Percentiles rank a stretch among this genome's conserved stretches.
These are phyloP conservation scores for Teleopsis dalmanni DNA, from an alignment of 1,140 invertebrate genomes.

Conservation along the genomic window DNA sequence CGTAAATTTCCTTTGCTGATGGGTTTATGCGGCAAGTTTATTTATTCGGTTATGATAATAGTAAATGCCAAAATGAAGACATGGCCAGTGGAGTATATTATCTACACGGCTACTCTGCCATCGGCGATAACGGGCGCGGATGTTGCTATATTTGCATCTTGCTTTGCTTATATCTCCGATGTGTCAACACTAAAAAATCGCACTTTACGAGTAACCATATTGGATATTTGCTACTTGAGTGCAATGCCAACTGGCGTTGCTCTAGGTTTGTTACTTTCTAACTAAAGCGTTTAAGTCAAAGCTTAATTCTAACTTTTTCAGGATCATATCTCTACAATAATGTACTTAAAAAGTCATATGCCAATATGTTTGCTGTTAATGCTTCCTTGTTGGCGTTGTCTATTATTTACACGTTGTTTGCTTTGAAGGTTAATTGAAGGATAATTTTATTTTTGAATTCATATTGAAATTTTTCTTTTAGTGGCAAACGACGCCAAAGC, in stretches of 20 bases:
- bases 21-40: conserved; percentile 62
- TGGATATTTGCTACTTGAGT: conserved; percentile 64
- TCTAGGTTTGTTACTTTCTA: conserved; percentile 49
- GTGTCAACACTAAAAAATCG: conserved; percentile 54
- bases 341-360: conserved; percentile 54
- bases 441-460: background rate
- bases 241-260: conserved; percentile 68
- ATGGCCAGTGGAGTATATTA: conserved; percentile 66
- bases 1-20: conserved; percentile 55
- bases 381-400: conserved; percentile 51
- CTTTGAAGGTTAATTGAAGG: conserved; percentile 24
- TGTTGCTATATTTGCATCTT: conserved; percentile 64
- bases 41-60: conserved; percentile 64
- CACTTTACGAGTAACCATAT: conserved; percentile 62
- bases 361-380: conserved; percentile 64
- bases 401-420: conserved; percentile 55
- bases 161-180: conserved; percentile 68
- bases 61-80: conserved; percentile 43
- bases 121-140: conserved; percentile 64
- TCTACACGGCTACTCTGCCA: conserved; percentile 64
- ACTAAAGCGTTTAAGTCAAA: conserved; percentile 14
- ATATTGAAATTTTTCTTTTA: conserved; percentile 35
- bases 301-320: conserved; percentile 27
- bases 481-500: conserved; percentile 58
- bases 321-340: conserved; percentile 52